Evolutionary conservation across 2,888 invertebrate genomes (phyloP).

Genomic region (Ornithoptera priamus): DNA sequence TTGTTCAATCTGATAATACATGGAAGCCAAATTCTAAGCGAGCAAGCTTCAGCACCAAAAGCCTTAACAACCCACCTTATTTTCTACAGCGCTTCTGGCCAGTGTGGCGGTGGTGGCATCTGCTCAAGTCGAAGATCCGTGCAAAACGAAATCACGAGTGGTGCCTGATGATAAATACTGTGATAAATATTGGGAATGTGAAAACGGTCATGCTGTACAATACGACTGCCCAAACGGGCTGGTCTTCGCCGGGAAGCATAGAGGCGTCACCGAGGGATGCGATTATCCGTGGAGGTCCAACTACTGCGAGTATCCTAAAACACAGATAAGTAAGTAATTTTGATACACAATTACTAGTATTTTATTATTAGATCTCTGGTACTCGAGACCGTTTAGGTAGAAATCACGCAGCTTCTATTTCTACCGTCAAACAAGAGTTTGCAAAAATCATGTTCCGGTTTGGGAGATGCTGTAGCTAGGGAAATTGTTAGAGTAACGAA

Average conservation of each 20-base stretch:
- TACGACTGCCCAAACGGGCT: constrained; percentile 95
- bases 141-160: constrained; percentile 88
- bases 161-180: constrained; percentile 90
- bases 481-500: too few relatives aligned
- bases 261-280: constrained; percentile 93
- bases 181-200: constrained; percentile 91
- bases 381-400: too few relatives aligned
- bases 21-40: too few relatives aligned
- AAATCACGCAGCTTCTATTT: too few relatives aligned
- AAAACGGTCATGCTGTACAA: constrained; percentile 88
- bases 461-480: too few relatives aligned
- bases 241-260: constrained; percentile 92
- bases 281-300: constrained; percentile 94
- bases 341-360: too few relatives aligned
- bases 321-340: constrained; percentile 83
- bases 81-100: constrained; percentile 55
- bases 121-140: constrained; percentile 85
- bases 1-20: too few relatives aligned
- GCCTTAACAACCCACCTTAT: constrained; percentile 2
- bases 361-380: too few relatives aligned
- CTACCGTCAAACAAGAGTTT: too few relatives aligned
- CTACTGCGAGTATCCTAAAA: constrained; percentile 86
- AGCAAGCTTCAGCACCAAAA: too few relatives aligned
- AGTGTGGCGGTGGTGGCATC: constrained; percentile 50
- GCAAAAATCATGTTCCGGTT: too few relatives aligned